phyloP scores from a whole-genome alignment of 2,888 invertebrate genomes.

The Synergus japonicus region DNA sequence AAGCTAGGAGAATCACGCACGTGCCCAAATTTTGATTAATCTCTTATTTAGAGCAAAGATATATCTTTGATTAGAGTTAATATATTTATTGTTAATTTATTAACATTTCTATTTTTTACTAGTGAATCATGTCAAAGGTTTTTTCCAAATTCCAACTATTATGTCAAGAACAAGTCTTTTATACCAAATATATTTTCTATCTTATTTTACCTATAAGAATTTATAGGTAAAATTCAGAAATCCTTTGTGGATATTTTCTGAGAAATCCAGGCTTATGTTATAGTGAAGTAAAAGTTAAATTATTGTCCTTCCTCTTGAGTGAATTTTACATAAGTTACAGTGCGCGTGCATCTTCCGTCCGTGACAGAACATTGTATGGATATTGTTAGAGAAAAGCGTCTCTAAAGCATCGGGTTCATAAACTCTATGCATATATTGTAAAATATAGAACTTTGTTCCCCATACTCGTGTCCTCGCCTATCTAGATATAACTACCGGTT shows the following conservation, averaged over 20 bases:
- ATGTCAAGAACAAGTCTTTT: neutral
- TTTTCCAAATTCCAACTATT: neutral
- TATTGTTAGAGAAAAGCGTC: conserved; percentile 34
- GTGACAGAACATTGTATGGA: conserved; percentile 39
- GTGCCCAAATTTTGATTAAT: neutral
- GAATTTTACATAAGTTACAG: conserved; percentile 35
- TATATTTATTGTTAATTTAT: neutral
- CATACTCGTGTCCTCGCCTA: conserved; percentile 18
- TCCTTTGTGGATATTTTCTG: neutral
- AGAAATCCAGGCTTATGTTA: conserved; percentile 30
- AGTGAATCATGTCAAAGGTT: neutral
- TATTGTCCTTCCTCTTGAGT: conserved; percentile 33
- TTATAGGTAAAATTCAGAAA: neutral
- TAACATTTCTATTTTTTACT: neutral
- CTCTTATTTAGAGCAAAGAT: neutral
- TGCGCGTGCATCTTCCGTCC: conserved; percentile 42
- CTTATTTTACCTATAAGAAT: neutral
- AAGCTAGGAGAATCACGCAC: conserved; percentile 27
- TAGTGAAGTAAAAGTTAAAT: conserved; percentile 26
- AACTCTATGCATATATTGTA: conserved; percentile 34
- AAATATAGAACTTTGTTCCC: conserved; percentile 21
- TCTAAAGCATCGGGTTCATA: conserved; percentile 40
- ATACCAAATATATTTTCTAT: neutral
- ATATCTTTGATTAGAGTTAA: neutral
- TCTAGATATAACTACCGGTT: conserved; percentile 48